These are phyloP conservation scores for Irena cyanogastra DNA, from an alignment of 2,113 vertebrate genomes.

Conservation along the genomic window DNA sequence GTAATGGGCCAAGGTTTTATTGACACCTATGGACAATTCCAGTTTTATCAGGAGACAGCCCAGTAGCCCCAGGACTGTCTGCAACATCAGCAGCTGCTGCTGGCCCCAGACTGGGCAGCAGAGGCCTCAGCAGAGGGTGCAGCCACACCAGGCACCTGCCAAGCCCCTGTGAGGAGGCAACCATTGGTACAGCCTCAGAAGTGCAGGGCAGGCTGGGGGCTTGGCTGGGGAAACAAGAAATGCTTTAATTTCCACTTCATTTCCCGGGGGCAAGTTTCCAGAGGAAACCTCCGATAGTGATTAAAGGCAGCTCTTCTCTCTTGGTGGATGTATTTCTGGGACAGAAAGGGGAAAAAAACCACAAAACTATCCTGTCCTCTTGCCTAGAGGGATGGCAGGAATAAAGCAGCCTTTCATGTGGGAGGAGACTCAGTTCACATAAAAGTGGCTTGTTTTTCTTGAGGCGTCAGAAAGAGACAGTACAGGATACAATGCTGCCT, in stretches of 20 bases:
- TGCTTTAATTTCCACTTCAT: background rate
- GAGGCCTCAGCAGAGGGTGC: background rate
- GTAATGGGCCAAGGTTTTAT: background rate
- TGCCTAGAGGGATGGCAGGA: background rate
- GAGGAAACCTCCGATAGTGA: background rate
- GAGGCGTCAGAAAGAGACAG: background rate
- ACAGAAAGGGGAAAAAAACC: background rate
- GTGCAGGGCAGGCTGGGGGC: fast-evolving
- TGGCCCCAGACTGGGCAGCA: background rate
- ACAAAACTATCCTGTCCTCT: background rate
- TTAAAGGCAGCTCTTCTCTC: background rate
- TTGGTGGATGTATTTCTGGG: background rate
- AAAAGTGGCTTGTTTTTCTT: background rate
- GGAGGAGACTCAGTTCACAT: background rate
- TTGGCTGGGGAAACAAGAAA: background rate
- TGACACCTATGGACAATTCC: background rate
- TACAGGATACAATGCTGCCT: background rate
- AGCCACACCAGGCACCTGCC: background rate
- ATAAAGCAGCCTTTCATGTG: background rate
- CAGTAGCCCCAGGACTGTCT: background rate
- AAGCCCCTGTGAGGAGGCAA: background rate
- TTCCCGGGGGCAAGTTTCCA: background rate
- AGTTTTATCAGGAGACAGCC: background rate
- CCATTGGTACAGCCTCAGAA: background rate
- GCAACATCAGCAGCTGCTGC: background rate